phyloP scores from a whole-genome alignment of 1,140 invertebrate species.

The Octopus sinensis region DNA sequence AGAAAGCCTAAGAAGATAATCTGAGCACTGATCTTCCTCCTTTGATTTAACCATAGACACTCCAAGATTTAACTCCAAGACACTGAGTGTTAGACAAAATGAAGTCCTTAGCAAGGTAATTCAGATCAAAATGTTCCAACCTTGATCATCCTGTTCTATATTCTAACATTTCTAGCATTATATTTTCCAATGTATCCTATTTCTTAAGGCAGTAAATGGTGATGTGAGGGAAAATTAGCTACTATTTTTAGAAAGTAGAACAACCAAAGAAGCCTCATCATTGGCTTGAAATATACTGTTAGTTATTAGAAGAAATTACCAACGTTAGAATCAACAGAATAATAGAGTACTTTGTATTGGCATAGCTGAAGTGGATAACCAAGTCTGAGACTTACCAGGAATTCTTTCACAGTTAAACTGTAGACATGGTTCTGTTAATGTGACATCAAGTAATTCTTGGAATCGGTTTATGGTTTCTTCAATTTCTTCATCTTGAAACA shows the following conservation, averaged over 20 bases:
- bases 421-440: constrained; percentile 55
- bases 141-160: no score
- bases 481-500: constrained; percentile 78
- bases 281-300: neutral
- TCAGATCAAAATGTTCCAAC: no score
- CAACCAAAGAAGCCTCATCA: neutral
- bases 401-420: constrained; percentile 56
- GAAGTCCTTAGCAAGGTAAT: no score
- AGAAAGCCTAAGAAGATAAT: no score
- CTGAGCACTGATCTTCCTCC: no score
- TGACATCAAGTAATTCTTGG: constrained; percentile 71
- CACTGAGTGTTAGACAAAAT: no score
- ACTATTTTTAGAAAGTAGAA: neutral
- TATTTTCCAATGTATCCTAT: neutral
- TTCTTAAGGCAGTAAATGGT: neutral
- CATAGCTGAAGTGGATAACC: neutral
- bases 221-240: neutral
- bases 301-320: neutral
- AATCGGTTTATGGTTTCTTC: constrained; percentile 70
- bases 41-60: no score
- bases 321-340: neutral
- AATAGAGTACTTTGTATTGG: neutral
- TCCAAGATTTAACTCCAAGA: no score
- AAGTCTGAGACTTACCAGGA: constrained; percentile 24
- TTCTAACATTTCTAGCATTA: neutral